Base-by-base conservation (phyloP, 2,888 invertebrate genomes). In the Dascillus cervinus region DNA sequence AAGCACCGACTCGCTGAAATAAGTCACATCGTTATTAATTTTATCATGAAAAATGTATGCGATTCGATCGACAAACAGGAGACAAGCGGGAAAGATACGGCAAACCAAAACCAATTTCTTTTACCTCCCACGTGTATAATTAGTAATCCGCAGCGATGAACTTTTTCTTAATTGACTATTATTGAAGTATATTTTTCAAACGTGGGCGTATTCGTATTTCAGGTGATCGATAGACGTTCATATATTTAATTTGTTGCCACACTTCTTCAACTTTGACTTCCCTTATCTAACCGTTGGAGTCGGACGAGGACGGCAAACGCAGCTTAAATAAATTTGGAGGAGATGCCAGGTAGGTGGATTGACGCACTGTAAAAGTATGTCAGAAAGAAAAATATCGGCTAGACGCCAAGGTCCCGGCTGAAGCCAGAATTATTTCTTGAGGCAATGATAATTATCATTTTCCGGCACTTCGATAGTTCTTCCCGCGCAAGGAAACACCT, bases 131-230 rank as follows among this genome's bases (percentile, higher is more conserved):
- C 32, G 31, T 41, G 19, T 44, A 42, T 44, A 44, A 39, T 41
- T 45, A 46, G 35, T 31, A 40, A 37, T 32, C 36, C 34, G 33
- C 29, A 26, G 32, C 36, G 26, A 22, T 33, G 13, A 22, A 22
- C 14, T 22, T 32, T 39, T 39, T 38, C 40, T 43, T 46, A 46
- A 46, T 46, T 44, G 41, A 43, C 43, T 42, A 44, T 47, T 47
- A 46, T 44, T 42, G 41, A 32, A 37, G 46, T 46, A 49, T 45
- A 49, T 47, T 49, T 52, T 51, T 52, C 49, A 51, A 51, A 50
- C 42, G 52, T 52, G 48, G 53, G 55, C 55, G 53, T 50, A 46
- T 44, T 49, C 49, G 44, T 44, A 49, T 48, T 43, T 41, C 41
- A 36, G 34, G 47, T 53, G 53, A 53, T 53, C 51, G 53, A 53